A percentile compares a stretch with the other conserved stretches of the same genome.
Evolutionary conservation across 2,888 invertebrate species (phyloP).

Genomic region (Caenorhabditis sulstoni): DNA sequence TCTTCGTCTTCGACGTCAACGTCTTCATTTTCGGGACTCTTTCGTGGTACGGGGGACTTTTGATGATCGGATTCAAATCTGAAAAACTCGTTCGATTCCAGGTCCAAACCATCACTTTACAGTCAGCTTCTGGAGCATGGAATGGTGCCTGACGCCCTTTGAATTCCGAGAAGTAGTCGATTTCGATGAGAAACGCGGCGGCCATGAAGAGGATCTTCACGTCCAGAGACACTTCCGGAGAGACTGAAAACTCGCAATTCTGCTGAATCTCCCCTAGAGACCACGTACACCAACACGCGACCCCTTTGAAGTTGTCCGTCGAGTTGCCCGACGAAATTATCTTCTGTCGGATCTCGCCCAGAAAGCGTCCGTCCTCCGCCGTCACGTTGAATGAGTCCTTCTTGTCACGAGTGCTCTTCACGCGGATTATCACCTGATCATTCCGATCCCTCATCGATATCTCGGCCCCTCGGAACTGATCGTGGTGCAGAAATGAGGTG

Average conservation of each 20-base stretch:
- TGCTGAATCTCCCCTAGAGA: not conserved
- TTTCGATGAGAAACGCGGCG: slow-evolving; percentile 50
- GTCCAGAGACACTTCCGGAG: slow-evolving; percentile 32
- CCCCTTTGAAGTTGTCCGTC: slow-evolving; percentile 55
- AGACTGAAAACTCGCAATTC: slow-evolving; percentile 26
- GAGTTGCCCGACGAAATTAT: slow-evolving; percentile 54
- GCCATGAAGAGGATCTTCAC: slow-evolving; percentile 47
- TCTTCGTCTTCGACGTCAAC: slow-evolving; percentile 22
- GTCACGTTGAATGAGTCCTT: slow-evolving; percentile 34
- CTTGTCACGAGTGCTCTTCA: slow-evolving; percentile 31
- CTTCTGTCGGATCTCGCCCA: slow-evolving; percentile 56
- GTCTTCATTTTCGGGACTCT: slow-evolving; percentile 40
- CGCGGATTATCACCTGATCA: slow-evolving; percentile 19
- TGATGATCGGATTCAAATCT: slow-evolving; percentile 55
- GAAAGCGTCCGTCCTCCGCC: slow-evolving; percentile 33
- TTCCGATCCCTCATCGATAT: slow-evolving; percentile 39
- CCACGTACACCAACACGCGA: slow-evolving; percentile 54
- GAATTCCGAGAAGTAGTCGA: slow-evolving; percentile 46
- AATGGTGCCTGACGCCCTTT: slow-evolving; percentile 30
- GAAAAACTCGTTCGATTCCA: slow-evolving; percentile 10
- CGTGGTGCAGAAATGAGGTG: slow-evolving; percentile 36
- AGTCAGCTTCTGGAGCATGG: slow-evolving; percentile 44
- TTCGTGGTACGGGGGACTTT: slow-evolving; percentile 52
- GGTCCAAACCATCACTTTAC: slow-evolving; percentile 3
- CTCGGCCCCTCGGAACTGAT: slow-evolving; percentile 32